phyloP scores from a whole-genome alignment of 2,888 invertebrate species.

The Dione juno region DNA sequence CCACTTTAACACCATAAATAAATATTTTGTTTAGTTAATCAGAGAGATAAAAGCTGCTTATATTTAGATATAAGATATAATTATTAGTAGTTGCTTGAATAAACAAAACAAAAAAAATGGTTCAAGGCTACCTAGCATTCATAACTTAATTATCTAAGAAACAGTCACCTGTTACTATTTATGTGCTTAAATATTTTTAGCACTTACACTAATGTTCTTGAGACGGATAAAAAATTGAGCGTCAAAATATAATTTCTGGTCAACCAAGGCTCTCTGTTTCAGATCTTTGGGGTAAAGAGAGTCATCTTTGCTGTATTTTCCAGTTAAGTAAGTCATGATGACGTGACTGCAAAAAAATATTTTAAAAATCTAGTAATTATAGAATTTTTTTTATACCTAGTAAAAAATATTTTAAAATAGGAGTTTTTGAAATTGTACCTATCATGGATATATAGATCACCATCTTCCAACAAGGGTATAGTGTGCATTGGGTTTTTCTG shows the following conservation, averaged over 20 bases:
- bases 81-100: too few relatives aligned
- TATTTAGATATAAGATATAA: too few relatives aligned
- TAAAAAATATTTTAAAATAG: too few relatives aligned
- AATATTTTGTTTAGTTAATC: too few relatives aligned
- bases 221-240: constrained; percentile 71
- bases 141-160: background rate
- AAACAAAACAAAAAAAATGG: too few relatives aligned
- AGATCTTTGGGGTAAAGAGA: constrained; percentile 83
- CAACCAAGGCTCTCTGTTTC: constrained; percentile 75
- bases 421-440: constrained; percentile 51
- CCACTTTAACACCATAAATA: too few relatives aligned
- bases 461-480: constrained; percentile 81
- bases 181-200: background rate
- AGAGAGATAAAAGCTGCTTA: too few relatives aligned
- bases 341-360: constrained; percentile 68
- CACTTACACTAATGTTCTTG: constrained; percentile 71
- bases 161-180: background rate
- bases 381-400: too few relatives aligned
- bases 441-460: constrained; percentile 73
- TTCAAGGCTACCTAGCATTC: background rate
- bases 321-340: constrained; percentile 77
- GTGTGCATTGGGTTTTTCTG: constrained; percentile 83
- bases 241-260: constrained; percentile 83
- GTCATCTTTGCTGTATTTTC: constrained; percentile 80
- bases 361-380: background rate